phyloP scores from a whole-genome alignment of 2,888 invertebrate species.

The Bombyx huttoni region DNA sequence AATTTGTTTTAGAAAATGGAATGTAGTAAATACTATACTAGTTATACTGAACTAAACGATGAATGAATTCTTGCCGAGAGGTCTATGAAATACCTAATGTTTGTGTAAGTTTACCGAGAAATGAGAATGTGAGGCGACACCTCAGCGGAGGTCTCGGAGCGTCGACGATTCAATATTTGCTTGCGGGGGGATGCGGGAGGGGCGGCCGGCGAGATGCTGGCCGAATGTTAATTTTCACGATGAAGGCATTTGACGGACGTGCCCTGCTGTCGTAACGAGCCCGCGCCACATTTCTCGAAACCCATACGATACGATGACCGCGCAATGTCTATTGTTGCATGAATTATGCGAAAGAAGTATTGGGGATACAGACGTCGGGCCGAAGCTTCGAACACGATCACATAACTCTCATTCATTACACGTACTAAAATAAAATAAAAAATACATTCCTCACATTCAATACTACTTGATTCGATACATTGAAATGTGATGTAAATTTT shows the following conservation, averaged over 20 bases:
- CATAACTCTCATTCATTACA: slow-evolving; percentile 24
- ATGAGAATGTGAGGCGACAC: slow-evolving; percentile 23
- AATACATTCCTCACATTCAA: slow-evolving; percentile 24
- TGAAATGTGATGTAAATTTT: slow-evolving; percentile 26
- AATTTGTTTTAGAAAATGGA: not conserved
- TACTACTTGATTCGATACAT: slow-evolving; percentile 19
- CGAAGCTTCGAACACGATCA: slow-evolving; percentile 21
- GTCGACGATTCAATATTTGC: slow-evolving; percentile 57
- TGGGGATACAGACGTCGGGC: slow-evolving; percentile 17
- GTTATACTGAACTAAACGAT: slow-evolving; percentile 7
- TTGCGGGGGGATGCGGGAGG: slow-evolving; percentile 18
- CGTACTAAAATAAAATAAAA: slow-evolving; percentile 24
- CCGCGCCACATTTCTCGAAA: slow-evolving; percentile 49
- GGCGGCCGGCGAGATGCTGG: slow-evolving; percentile 34
- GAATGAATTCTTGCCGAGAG: slow-evolving; percentile 23
- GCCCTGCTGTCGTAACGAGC: slow-evolving; percentile 46
- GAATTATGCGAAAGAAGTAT: slow-evolving; percentile 43
- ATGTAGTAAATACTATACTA: not conserved
- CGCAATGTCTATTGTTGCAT: slow-evolving; percentile 48
- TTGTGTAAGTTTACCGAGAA: slow-evolving; percentile 30
- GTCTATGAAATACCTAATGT: slow-evolving; percentile 27
- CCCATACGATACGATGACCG: slow-evolving; percentile 36
- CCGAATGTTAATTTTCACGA: slow-evolving; percentile 66
- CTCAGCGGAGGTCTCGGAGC: slow-evolving; percentile 46
- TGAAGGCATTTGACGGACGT: slow-evolving; percentile 62